These are phyloP conservation scores for Adelosebastes latens DNA, from an alignment of 2,797 vertebrate species.

Conservation along the genomic window DNA sequence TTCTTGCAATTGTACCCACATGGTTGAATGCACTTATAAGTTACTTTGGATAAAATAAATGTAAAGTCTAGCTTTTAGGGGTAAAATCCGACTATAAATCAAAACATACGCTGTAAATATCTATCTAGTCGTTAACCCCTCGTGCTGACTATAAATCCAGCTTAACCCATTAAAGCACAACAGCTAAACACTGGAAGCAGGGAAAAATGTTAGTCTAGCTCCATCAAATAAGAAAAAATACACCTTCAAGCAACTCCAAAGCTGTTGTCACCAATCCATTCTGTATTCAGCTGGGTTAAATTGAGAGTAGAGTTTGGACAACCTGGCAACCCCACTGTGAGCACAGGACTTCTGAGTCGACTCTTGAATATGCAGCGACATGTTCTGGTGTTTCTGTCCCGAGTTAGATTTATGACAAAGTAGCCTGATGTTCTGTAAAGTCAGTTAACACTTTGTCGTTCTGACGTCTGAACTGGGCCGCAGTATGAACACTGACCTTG, in stretches of 20 bases:
- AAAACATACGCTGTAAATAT: accelerated
- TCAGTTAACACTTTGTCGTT: background rate
- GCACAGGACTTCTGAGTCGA: background rate
- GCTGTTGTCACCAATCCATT: background rate
- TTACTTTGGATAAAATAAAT: background rate
- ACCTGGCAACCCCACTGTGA: background rate
- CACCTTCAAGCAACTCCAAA: background rate
- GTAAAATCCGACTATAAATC: accelerated
- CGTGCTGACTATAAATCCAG: background rate
- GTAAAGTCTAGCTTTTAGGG: background rate
- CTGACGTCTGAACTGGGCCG: background rate
- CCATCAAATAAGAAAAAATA: background rate
- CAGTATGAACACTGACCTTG: background rate
- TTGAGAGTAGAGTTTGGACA: background rate
- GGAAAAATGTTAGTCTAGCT: background rate
- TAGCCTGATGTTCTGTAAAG: background rate
- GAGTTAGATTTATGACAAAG: background rate
- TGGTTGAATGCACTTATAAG: background rate
- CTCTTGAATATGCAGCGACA: background rate
- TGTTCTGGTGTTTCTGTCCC: background rate
- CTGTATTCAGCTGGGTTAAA: background rate
- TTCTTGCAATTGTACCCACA: background rate
- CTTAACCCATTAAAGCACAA: background rate
- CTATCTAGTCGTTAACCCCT: background rate
- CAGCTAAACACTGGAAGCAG: background rate